Conservation (phyloP, 2,888 invertebrate genomes). For the Yponomeuta cagnagella region DNA sequence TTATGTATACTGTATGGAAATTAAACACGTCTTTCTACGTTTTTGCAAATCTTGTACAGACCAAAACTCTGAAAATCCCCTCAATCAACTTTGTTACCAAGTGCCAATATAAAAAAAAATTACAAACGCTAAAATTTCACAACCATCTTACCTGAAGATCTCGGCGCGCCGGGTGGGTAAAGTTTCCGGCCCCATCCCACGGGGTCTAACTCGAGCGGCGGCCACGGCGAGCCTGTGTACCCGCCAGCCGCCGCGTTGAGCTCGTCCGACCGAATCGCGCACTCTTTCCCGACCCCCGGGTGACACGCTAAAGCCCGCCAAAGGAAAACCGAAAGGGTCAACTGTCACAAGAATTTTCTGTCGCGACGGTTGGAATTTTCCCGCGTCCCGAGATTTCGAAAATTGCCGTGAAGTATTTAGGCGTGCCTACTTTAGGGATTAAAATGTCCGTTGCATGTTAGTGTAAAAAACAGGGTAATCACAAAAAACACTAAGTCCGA, state of each 20-base stretch:
- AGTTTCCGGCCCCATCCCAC: constrained; percentile 88
- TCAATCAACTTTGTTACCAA: no score
- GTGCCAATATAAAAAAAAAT: neutral
- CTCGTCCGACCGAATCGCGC: constrained; percentile 87
- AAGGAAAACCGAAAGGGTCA: constrained; percentile 33
- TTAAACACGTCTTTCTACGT: no score
- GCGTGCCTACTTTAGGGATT: neutral
- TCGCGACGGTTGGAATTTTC: no score
- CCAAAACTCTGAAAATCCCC: no score
- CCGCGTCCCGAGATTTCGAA: no score
- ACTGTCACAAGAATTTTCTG: neutral
- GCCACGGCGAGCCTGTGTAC: constrained; percentile 88
- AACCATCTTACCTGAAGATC: constrained; percentile 71
- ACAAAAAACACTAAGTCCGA: neutral
- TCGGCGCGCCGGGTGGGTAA: constrained; percentile 83
- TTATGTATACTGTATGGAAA: no score
- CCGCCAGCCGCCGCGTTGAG: constrained; percentile 82
- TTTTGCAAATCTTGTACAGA: no score
- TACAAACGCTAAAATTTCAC: neutral
- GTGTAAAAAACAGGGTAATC: neutral
- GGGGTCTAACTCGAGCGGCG: constrained; percentile 84
- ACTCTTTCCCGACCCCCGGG: constrained; percentile 49
- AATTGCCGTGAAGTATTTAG: neutral
- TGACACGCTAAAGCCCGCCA: constrained; percentile 53
- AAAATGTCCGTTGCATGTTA: neutral